phyloP scores from a whole-genome alignment of 2,888 invertebrate species.

The Hypselothyrea guttata region DNA sequence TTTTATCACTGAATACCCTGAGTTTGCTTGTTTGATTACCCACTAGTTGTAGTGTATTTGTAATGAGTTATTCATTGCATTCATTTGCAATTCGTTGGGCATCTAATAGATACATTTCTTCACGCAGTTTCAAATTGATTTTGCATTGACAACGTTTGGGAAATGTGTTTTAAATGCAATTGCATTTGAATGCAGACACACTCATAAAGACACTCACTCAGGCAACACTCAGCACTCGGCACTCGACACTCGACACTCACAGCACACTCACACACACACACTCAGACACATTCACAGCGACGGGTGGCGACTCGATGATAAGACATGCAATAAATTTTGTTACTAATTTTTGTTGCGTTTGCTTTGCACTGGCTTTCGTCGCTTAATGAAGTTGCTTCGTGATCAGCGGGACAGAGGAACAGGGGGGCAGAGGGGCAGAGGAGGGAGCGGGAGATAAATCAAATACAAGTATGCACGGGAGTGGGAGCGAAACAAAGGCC shows the following conservation, averaged over 20 bases:
- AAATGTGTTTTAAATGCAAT: neutral
- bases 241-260: conserved; percentile 2
- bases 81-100: neutral
- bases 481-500: conserved; percentile 51
- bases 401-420: conserved; percentile 30
- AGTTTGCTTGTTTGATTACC: neutral
- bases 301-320: conserved; percentile 39
- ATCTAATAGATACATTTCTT: neutral
- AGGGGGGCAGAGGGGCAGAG: neutral
- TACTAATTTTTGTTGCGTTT: conserved; percentile 71
- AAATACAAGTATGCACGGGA: conserved; percentile 39
- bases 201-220: conserved; percentile 18
- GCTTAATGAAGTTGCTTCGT: conserved; percentile 31
- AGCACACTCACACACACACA: conserved; percentile 14
- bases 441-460: conserved; percentile 51
- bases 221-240: conserved; percentile 3
- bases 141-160: too few species aligned
- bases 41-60: too few species aligned
- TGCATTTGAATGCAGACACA: conserved; percentile 42
- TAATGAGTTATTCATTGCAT: neutral
- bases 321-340: conserved; percentile 67
- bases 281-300: conserved; percentile 10
- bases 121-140: too few species aligned
- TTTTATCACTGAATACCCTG: neutral
- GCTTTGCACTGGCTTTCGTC: conserved; percentile 43